Percentiles rank a stretch among this genome's conserved stretches.
Evolutionary conservation across 2,888 invertebrate species (phyloP).

Genomic region (Drosophila melanosoma): DNA sequence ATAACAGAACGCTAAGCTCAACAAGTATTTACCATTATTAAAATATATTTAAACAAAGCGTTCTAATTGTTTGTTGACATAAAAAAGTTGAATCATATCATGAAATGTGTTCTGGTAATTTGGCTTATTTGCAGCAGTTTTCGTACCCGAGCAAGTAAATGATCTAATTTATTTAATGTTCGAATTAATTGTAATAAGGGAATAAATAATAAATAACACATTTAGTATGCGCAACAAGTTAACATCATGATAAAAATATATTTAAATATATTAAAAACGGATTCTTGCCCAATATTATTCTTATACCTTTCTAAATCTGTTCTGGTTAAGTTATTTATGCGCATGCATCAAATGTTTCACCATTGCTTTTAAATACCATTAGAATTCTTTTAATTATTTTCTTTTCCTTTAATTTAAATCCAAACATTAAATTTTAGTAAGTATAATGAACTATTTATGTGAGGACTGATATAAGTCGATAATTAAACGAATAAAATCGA

Average conservation of each 20-base stretch:
- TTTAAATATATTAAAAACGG: fast-evolving
- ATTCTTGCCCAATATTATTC: neutral
- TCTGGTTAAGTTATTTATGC: neutral
- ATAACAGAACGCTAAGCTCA: neutral
- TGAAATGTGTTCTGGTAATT: neutral
- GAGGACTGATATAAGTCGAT: neutral
- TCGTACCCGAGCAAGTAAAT: neutral
- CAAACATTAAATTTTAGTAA: neutral
- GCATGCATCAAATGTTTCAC: neutral
- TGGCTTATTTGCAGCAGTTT: neutral
- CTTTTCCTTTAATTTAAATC: neutral
- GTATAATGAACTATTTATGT: neutral
- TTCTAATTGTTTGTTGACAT: neutral
- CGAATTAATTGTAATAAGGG: neutral
- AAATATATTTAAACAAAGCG: neutral
- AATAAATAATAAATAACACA: neutral
- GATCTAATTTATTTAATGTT: neutral
- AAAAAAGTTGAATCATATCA: neutral
- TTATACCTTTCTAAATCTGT: neutral
- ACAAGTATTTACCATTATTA: neutral
- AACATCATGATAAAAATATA: neutral
- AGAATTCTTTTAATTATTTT: neutral
- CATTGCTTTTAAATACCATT: neutral
- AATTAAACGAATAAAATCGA: neutral
- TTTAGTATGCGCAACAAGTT: neutral